Percentiles rank a stretch among this genome's conserved stretches.
phyloP scores from a whole-genome alignment of 1,140 invertebrate genomes.

The Chelonus insularis region DNA sequence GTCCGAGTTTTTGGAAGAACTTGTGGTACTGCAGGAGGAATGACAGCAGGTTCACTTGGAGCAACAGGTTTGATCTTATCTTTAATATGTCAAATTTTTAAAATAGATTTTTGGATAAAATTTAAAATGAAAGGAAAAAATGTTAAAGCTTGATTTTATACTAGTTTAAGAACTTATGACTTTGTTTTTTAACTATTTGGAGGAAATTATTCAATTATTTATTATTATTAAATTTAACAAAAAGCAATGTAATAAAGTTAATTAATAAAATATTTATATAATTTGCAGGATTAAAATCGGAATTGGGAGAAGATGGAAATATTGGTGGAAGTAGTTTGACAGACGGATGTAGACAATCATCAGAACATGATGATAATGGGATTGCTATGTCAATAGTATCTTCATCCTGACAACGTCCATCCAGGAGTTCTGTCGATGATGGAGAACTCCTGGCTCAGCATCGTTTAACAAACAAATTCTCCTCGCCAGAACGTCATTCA shows the following conservation, averaged over 20 bases:
- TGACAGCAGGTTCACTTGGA: constrained; percentile 39
- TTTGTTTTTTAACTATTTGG: too few species aligned
- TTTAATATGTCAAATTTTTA: too few species aligned
- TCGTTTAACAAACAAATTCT: constrained; percentile 52
- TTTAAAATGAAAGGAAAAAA: too few species aligned
- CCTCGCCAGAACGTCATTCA: constrained; percentile 62
- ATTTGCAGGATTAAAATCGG: constrained; percentile 25
- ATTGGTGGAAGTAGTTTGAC: constrained; percentile 9
- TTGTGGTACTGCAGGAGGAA: constrained; percentile 51
- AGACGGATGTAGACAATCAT: constrained; percentile 18
- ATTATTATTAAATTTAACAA: too few species aligned
- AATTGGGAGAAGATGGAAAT: constrained; percentile 20
- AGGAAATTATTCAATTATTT: too few species aligned
- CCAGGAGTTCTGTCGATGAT: constrained; percentile 50
- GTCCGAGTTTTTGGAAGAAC: constrained; percentile 64
- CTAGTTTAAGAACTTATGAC: too few species aligned
- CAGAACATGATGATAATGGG: constrained; percentile 62
- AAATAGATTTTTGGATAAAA: too few species aligned
- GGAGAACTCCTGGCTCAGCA: constrained; percentile 52
- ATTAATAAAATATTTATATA: too few species aligned
- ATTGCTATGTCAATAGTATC: constrained; percentile 63
- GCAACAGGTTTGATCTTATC: constrained; percentile 32
- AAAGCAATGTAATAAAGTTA: too few species aligned
- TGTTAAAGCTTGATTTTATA: too few species aligned
- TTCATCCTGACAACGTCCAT: constrained; percentile 66